Base-by-base conservation (phyloP, 2,113 vertebrate genomes). In the Psophia crepitans region DNA sequence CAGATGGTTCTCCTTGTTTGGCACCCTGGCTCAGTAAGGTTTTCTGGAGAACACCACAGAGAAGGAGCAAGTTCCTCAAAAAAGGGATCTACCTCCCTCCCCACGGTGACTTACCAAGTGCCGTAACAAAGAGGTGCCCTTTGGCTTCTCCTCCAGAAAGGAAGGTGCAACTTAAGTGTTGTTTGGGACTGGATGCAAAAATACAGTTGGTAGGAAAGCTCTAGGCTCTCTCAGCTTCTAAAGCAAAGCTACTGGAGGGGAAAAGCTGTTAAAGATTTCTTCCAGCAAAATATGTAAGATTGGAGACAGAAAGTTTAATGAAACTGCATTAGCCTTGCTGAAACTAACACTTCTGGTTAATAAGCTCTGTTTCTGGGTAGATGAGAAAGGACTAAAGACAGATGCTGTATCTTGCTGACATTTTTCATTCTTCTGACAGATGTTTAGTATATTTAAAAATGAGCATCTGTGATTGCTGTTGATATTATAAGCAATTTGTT, bases 401-500 rank as follows among this genome's bases (percentile, higher is more conserved):
- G 93, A 94, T 89, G 84, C 68, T 93, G 39, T 9, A 20, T 57
- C 78, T 91, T 83, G 89, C 30, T 96, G 93, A 80, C 82, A 43
- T 76, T 91, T 88, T 76, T 83, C 92, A 76, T 80, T 69, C 69
- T 49, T 79, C 82, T 69, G 78, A 83, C 91, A 96, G 96, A 87
- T 95, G 95, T 87, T 91, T 6, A 73, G 91, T n/a, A 32, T 69
- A 80, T 93, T 91, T 76, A 49, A 85, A 81, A 89, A 86, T 0
- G 27, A 93, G 91, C 95, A 87, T 88, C 91, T 96, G 91, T 28
- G 83, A 83, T 69, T 43, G 84, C 43, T 96, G 96, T 91, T 93
- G 96, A 83, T 90, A 91, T 90, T 90, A 77, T 14, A 83, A 92
- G 79, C 84, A 83, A 91, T 90, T 96, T 94, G 96, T 76, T 85